Evolutionary conservation across 2,797 vertebrate species (phyloP), one percentile per base, ranked within the genome.

Genomic region (Acanthis flammea): DNA sequence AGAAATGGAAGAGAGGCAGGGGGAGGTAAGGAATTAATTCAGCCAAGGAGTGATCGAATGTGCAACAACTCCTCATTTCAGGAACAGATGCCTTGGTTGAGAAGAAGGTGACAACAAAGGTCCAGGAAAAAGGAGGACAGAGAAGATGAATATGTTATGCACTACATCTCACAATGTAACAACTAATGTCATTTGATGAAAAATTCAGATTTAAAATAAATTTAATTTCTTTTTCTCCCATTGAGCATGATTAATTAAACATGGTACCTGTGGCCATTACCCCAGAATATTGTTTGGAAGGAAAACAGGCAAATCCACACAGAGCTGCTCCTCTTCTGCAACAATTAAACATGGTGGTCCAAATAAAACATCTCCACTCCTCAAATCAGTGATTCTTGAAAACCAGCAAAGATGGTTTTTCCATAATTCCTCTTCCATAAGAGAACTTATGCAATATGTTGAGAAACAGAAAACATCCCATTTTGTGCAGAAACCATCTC

Each of bases 41-140:
- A 53, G 3, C 12, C 45, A 50, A 42, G 41, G 15, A 39, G 18
- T 19, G 21, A 70, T 28, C 10, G 17, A 58, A 86, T 10, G 28
- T 2, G 14, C 0, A 1, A 3, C 0, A 0, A 47, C 4, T 67
- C 23, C 24, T 74, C 11, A 1, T 30, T 16, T 44, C 1, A 0
- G 58, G 50, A 60, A 17, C 7, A 53, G 44, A 67, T 42, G 8
- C 24, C 41, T 50, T 28, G 19, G 39, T 33, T 45, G 71, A 63
- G 73, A 62, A 63, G 19, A 44, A 12, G 12, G 18, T 63, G 53
- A 86, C 10, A 70, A n/a, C 23, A 66, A 28, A 85, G 21, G 30
- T 54, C 33, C 63, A 63, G 22, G 28, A 75, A 84, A 33, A 90
- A 53, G 24, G 15, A 76, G 63, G 9, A 66, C 19, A 75, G 24